phyloP scores from a whole-genome alignment of 2,113 vertebrate species.

The Nestor notabilis region DNA sequence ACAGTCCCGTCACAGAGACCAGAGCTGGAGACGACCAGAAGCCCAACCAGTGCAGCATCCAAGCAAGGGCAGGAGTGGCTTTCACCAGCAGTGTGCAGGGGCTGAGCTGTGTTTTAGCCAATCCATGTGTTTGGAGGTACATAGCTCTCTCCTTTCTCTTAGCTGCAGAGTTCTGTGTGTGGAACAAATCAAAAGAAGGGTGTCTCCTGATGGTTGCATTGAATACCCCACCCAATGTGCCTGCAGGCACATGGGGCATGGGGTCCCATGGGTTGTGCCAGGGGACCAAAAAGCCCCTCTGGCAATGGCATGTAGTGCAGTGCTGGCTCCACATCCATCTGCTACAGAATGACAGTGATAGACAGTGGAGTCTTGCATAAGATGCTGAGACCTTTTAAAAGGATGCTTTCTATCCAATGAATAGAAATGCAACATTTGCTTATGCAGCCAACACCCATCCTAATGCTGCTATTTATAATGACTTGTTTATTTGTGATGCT shows the following conservation, averaged over 20 bases:
- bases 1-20: not conserved
- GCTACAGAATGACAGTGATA: not conserved
- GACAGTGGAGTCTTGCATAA: not conserved
- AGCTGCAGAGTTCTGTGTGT: not conserved
- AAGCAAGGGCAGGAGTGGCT: too few relatives aligned
- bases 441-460: not conserved
- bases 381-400: not conserved
- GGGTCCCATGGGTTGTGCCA: not conserved
- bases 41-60: rapidly evolving
- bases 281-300: not conserved
- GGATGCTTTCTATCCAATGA: not conserved
- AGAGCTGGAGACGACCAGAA: not conserved
- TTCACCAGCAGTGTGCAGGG: too few relatives aligned
- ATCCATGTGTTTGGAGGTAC: not conserved
- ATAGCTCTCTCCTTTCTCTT: not conserved
- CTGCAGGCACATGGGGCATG: too few relatives aligned
- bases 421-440: not conserved
- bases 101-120: not conserved
- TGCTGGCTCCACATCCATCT: not conserved
- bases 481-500: not conserved
- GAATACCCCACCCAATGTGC: rapidly evolving
- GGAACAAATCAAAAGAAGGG: not conserved
- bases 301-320: not conserved
- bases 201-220: not conserved
- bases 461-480: not conserved